These are phyloP conservation scores for Chaunax sp. DNA, from an alignment of 2,797 vertebrate genomes.

Conservation along the genomic window DNA sequence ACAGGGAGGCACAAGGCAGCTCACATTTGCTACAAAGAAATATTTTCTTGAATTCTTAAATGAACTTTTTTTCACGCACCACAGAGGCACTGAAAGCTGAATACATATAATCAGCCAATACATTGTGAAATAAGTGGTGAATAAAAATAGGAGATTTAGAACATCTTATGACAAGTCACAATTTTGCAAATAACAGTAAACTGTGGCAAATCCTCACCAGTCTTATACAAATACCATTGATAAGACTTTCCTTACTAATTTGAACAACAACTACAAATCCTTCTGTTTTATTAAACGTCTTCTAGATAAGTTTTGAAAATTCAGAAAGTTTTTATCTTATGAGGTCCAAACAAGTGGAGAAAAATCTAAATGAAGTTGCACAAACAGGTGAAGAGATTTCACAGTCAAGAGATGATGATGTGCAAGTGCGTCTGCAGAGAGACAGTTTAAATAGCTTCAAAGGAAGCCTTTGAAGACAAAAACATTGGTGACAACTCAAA, in stretches of 20 bases:
- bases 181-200: conserved; percentile 11
- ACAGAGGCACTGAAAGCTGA: conserved; percentile 9
- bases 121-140: conserved; percentile 9
- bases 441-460: conserved; percentile 81
- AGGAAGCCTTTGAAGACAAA: conserved; percentile 82
- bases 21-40: not conserved
- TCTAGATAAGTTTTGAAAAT: conserved; percentile 12
- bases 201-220: conserved; percentile 17
- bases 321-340: conserved; percentile 23
- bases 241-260: too few species aligned
- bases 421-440: conserved; percentile 66
- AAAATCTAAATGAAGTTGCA: conserved; percentile 56
- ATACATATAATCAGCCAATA: not conserved
- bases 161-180: conserved; percentile 25
- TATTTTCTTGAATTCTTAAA: not conserved
- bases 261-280: not conserved
- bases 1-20: not conserved
- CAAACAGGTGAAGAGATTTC: conserved; percentile 73
- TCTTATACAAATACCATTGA: too few species aligned
- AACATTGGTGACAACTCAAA: conserved; percentile 79
- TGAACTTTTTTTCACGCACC: not conserved
- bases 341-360: conserved; percentile 38
- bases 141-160: conserved; percentile 14
- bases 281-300: conserved; percentile 16
- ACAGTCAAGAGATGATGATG: conserved; percentile 71